Evolutionary conservation across 2,888 invertebrate genomes (phyloP).

Genomic region (Monochamus alternatus): DNA sequence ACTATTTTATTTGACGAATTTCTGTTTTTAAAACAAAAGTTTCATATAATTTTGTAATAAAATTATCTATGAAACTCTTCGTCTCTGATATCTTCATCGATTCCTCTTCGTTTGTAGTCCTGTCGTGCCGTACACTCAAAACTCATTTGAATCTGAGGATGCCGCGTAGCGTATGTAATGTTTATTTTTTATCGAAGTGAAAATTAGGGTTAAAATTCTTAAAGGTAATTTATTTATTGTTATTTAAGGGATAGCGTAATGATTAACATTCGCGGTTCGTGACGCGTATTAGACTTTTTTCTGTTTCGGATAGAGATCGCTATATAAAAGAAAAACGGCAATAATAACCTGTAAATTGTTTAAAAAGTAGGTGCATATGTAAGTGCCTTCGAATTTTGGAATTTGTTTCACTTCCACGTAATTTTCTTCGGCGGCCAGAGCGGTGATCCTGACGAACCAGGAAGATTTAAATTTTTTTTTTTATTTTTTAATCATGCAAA

Average conservation of each 20-base stretch:
- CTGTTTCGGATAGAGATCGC: conserved; percentile 39
- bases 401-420: conserved; percentile 40
- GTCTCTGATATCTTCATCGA: no score
- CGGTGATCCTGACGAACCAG: background rate
- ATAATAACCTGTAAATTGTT: conserved; percentile 44
- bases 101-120: background rate
- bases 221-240: conserved; percentile 54
- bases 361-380: conserved; percentile 47
- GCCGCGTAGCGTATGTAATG: conserved; percentile 39
- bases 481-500: no score
- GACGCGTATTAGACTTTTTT: background rate
- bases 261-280: background rate
- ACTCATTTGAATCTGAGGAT: conserved; percentile 8
- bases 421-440: background rate
- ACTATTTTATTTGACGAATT: no score
- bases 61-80: no score
- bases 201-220: conserved; percentile 49
- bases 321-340: conserved; percentile 40
- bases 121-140: background rate
- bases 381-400: conserved; percentile 48
- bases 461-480: no score
- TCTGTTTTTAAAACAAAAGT: no score
- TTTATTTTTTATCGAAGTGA: conserved; percentile 39
- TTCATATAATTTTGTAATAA: no score
- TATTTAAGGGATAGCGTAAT: conserved; percentile 51